Conservation (phyloP, 2,888 invertebrate species). For the Embidobia sp. region DNA sequence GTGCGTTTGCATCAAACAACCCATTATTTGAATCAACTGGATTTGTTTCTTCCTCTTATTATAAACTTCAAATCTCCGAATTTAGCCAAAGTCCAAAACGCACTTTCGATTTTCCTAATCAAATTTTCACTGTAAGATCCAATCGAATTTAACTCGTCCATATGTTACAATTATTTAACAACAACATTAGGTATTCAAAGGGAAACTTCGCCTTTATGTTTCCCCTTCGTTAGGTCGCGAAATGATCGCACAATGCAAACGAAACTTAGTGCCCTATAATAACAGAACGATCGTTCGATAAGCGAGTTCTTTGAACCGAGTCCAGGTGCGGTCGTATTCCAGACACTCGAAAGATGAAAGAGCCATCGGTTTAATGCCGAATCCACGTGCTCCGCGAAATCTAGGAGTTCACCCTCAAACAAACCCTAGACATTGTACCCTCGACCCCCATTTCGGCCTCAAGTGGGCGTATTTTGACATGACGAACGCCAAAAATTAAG, state of each 20-base stretch:
- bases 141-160: too few relatives aligned
- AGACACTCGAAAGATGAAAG: constrained; percentile 60
- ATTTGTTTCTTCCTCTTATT: too few relatives aligned
- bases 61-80: too few relatives aligned
- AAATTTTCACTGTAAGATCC: too few relatives aligned
- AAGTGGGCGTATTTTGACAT: constrained; percentile 59
- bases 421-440: constrained; percentile 12
- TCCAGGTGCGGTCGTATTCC: constrained; percentile 58
- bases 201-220: constrained; percentile 33
- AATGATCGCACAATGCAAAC: constrained; percentile 50
- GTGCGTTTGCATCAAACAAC: too few relatives aligned
- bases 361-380: constrained; percentile 20
- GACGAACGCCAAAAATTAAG: constrained; percentile 56
- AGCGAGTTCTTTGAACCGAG: constrained; percentile 48
- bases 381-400: constrained; percentile 9
- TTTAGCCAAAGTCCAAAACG: too few relatives aligned
- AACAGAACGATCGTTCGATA: constrained; percentile 52
- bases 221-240: constrained; percentile 26
- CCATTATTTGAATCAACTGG: too few relatives aligned
- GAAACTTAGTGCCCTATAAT: constrained; percentile 52
- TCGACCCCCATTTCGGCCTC: constrained; percentile 2
- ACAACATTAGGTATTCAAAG: constrained; percentile 16
- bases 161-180: constrained; percentile 37
- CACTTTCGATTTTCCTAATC: too few relatives aligned
- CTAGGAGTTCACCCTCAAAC: constrained; percentile 21